Conservation (phyloP, 2,797 vertebrate genomes). For the Myoxocephalus aenaeus region DNA sequence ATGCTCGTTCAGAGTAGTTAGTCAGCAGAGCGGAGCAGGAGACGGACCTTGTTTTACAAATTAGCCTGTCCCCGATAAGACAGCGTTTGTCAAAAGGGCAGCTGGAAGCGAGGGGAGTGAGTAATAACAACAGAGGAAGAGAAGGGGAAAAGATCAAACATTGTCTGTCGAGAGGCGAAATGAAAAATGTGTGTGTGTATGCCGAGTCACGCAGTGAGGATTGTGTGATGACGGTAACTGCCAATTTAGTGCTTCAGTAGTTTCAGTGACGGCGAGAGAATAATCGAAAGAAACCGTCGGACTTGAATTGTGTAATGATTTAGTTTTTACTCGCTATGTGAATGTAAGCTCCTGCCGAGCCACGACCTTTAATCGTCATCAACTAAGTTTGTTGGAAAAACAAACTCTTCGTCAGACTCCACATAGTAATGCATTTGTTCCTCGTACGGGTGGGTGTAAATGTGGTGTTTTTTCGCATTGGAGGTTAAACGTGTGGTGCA, state of each 20-base stretch:
- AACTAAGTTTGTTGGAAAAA: neutral
- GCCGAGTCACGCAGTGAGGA: constrained; percentile 15
- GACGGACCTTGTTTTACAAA: constrained; percentile 54
- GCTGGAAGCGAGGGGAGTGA: constrained; percentile 22
- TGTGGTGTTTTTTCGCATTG: neutral
- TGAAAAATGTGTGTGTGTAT: constrained; percentile 31
- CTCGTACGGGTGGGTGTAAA: neutral
- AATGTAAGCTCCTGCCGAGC: constrained; percentile 19
- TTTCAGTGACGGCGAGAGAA: constrained; percentile 30
- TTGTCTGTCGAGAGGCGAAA: constrained; percentile 31
- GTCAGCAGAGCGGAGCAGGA: constrained; percentile 37
- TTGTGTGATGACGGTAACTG: constrained; percentile 43
- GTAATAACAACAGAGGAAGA: constrained; percentile 11
- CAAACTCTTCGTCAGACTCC: neutral
- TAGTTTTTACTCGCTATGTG: constrained; percentile 5
- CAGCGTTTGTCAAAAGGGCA: constrained; percentile 42
- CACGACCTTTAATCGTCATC: neutral
- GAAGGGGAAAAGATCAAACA: constrained; percentile 32
- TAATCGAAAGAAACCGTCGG: constrained; percentile 37
- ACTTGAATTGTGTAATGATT: constrained; percentile 17
- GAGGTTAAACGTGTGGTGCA: neutral
- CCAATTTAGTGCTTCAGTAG: constrained; percentile 66
- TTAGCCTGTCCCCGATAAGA: constrained; percentile 37
- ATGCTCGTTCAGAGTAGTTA: constrained; percentile 13
- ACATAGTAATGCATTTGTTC: neutral